Percentiles rank a stretch among this genome's conserved stretches.
Conservation (phyloP, 1,140 invertebrate genomes). For the Helicoverpa armigera region DNA sequence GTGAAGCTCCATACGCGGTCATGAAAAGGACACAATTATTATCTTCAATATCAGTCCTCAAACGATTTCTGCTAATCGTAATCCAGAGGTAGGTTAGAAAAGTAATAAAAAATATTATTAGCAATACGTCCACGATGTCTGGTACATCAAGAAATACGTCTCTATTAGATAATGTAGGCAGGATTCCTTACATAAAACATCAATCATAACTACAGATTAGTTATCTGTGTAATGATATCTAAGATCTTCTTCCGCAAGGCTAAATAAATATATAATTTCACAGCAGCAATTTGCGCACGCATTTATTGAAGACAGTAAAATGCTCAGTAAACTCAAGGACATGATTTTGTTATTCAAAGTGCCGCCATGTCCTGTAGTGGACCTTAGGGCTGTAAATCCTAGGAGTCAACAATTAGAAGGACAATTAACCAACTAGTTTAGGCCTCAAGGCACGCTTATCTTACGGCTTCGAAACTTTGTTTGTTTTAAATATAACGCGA, state of each 20-base stretch:
- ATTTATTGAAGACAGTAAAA: conserved; percentile 1
- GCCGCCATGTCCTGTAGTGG: conserved; percentile 11
- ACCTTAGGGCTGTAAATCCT: conserved; percentile 6
- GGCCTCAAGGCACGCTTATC: not conserved
- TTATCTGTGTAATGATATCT: not conserved
- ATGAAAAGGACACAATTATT: too few species aligned
- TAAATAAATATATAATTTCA: conserved; percentile 5
- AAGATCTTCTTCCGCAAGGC: conserved; percentile 5
- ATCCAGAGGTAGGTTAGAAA: too few species aligned
- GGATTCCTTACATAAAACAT: not conserved
- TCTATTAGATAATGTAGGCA: not conserved
- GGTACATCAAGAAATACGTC: not conserved
- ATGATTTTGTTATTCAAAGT: conserved; percentile 16
- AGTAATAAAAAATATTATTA: not conserved
- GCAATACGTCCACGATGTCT: not conserved
- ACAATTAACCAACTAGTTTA: conserved; percentile 13
- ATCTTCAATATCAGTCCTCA: too few species aligned
- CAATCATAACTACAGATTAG: not conserved
- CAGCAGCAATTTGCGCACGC: not conserved
- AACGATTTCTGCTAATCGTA: too few species aligned
- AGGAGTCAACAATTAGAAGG: conserved; percentile 21
- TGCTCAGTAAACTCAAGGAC: conserved; percentile 1
- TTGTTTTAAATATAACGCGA: conserved; percentile 17
- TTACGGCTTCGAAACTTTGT: not conserved
- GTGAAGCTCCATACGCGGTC: too few species aligned